Evolutionary conservation across 2,888 invertebrate species (phyloP).

Genomic region (Cactoblastis cactorum): DNA sequence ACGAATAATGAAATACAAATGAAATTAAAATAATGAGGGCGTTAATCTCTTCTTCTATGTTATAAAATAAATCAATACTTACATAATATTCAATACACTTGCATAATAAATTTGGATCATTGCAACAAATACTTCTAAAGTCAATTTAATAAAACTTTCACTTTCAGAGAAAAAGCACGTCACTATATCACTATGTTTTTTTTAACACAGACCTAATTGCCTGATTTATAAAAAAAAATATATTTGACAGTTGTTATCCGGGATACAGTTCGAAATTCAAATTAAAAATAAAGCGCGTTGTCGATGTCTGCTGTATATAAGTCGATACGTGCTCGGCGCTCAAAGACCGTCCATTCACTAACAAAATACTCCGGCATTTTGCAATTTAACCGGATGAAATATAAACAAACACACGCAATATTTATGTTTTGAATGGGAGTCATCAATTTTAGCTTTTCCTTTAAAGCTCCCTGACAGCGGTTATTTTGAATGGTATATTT

Average conservation of each 20-base stretch:
- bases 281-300: neutral
- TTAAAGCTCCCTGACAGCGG: neutral
- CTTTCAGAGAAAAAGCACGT: constrained; percentile 1
- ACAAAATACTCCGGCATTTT: neutral
- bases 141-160: constrained; percentile 7
- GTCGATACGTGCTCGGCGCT: constrained; percentile 1
- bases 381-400: constrained; percentile 11
- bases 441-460: neutral
- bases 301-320: neutral
- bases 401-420: constrained; percentile 14
- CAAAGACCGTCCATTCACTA: constrained; percentile 13
- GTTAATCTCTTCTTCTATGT: neutral
- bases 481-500: neutral
- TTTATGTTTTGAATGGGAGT: neutral
- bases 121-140: neutral
- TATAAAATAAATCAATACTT: neutral
- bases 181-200: neutral
- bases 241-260: neutral
- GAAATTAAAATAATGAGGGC: too few relatives aligned
- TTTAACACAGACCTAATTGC: neutral
- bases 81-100: constrained; percentile 8
- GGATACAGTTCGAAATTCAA: neutral
- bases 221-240: neutral
- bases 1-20: too few relatives aligned
- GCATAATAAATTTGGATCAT: constrained; percentile 1